Conservation (phyloP, 2,113 vertebrate genomes). For the Cettia cetti region DNA sequence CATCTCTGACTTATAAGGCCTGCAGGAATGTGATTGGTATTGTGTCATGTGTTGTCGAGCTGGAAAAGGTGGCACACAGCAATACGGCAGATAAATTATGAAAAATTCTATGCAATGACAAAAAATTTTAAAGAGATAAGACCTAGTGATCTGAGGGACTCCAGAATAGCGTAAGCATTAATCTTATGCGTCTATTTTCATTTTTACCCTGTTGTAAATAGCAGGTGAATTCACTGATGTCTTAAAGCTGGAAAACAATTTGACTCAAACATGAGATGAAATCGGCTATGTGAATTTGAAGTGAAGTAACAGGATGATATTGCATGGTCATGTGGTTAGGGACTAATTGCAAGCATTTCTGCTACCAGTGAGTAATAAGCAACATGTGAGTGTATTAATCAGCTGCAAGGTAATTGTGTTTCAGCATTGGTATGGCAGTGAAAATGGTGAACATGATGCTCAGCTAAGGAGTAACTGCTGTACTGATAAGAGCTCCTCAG, state of each 20-base stretch:
- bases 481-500: not conserved
- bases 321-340: not conserved
- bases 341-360: not conserved
- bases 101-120: not conserved
- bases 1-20: not conserved
- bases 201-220: not conserved
- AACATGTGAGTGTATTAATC: not conserved
- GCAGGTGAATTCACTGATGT: not conserved
- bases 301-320: not conserved
- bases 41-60: not conserved
- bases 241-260: not conserved
- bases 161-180: not conserved
- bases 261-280: not conserved
- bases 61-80: accelerated
- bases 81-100: not conserved
- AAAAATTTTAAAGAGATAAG: not conserved
- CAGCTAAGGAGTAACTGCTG: not conserved
- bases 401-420: not conserved
- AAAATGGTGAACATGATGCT: not conserved
- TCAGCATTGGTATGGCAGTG: not conserved
- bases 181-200: not conserved
- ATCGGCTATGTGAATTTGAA: not conserved
- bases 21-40: not conserved
- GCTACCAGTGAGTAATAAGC: not conserved
- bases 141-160: not conserved